These are phyloP conservation scores for Spea hammondii DNA, from an alignment of 2,797 vertebrate species.

Conservation along the genomic window DNA sequence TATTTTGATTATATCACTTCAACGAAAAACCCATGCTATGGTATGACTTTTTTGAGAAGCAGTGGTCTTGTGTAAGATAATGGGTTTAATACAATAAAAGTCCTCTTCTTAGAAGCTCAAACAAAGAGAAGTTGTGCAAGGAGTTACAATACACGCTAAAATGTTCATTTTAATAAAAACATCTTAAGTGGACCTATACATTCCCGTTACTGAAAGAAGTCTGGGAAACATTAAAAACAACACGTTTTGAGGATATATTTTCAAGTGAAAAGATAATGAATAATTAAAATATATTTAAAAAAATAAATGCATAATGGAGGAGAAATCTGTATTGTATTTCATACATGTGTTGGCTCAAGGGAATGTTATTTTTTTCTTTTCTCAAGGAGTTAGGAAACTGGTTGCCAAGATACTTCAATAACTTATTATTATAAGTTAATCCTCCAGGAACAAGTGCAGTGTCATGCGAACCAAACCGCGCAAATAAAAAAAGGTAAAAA, in stretches of 20 bases:
- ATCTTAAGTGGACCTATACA: slow-evolving; percentile 32
- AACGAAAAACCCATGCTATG: no score
- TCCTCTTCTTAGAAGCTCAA: slow-evolving; percentile 1
- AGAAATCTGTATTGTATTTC: slow-evolving; percentile 30
- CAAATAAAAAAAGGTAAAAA: no score
- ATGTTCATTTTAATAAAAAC: slow-evolving; percentile 36
- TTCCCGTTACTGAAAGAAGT: slow-evolving; percentile 36
- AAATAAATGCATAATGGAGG: slow-evolving; percentile 44
- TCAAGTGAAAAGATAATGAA: slow-evolving; percentile 48
- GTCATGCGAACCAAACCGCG: no score
- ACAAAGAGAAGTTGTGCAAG: not conserved
- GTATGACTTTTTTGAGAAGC: not conserved
- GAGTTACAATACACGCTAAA: slow-evolving; percentile 31
- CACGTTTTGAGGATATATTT: slow-evolving; percentile 47
- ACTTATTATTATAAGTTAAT: no score
- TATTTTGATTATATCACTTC: no score
- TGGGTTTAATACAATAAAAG: slow-evolving; percentile 17
- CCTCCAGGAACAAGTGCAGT: no score
- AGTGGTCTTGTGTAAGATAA: not conserved
- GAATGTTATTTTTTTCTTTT: not conserved
- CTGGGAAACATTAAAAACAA: slow-evolving; percentile 44
- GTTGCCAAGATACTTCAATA: not conserved
- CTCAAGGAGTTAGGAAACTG: not conserved
- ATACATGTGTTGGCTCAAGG: not conserved
- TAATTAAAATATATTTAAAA: slow-evolving; percentile 46